A percentile compares a stretch with the other conserved stretches of the same genome.
Conservation (phyloP, 1,140 invertebrate genomes). For the Scaptomyza hsui region DNA sequence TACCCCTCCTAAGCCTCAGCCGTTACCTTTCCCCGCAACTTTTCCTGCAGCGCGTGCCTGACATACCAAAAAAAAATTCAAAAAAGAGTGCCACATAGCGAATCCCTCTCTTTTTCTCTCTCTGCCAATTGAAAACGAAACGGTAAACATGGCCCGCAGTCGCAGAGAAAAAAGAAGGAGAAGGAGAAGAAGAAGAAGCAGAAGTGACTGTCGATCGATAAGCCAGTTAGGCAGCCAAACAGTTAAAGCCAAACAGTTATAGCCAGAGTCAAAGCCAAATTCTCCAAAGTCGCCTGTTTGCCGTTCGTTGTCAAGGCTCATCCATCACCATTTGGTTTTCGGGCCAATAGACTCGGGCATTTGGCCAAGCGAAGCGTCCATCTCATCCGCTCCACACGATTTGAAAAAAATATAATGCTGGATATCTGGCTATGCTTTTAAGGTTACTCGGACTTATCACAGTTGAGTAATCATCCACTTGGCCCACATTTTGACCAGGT, state of each 20-base stretch:
- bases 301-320: constrained; percentile 34
- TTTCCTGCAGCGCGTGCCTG: constrained; percentile 39
- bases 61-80: constrained; percentile 36
- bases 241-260: not conserved
- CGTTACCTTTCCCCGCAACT: too few species aligned
- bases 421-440: not conserved
- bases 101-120: constrained; percentile 20
- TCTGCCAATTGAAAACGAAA: constrained; percentile 55
- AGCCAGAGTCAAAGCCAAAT: not conserved
- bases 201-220: constrained; percentile 14
- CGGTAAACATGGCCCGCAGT: constrained; percentile 52
- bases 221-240: not conserved
- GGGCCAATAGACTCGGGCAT: not conserved
- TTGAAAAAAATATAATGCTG: not conserved
- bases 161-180: not conserved
- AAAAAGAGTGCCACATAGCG: constrained; percentile 6
- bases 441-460: not conserved
- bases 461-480: constrained; percentile 26
- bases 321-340: constrained; percentile 23
- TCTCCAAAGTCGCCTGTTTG: not conserved
- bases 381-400: constrained; percentile 3
- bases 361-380: not conserved
- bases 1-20: too few species aligned
- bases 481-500: not conserved
- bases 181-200: not conserved